Base-by-base conservation (phyloP, 2,113 vertebrate genomes). In the Embiotoca jacksoni region DNA sequence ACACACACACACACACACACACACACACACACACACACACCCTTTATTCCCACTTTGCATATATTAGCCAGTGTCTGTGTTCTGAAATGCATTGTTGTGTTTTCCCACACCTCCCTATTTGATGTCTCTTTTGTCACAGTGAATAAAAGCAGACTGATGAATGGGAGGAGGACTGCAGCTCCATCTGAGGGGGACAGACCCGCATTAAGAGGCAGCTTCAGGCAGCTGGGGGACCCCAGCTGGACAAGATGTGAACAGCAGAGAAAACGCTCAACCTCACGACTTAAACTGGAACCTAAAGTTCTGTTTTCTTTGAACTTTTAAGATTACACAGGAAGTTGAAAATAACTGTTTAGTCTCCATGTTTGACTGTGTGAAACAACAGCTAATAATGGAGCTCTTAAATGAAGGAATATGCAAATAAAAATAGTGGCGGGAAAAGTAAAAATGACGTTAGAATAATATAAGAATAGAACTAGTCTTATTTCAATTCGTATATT, bases 61-160 rank as follows among this genome's bases (percentile, higher is more conserved):
- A 89, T 83, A 91, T 91, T 89, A 89, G 66, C 72, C 68, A 69
- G 61, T 87, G 90, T 85, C 89, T 91, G 85, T 64, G 75, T 83
- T 89, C 80, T 89, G 76, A 85, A 85, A 90, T 81, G 84, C 53
- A 90, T 88, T 90, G 90, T 90, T 89, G 83, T 89, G 84, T 89
- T 92, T 92, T 93, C 90, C 90, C 92, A 92, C 87, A 84, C 89
- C 84, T 81, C 84, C 86, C 72, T 59, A 84, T 90, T 85, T 91
- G 86, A 92, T 82, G 89, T 90, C 81, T 91, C 91, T 91, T 92
- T 92, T 93, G 92, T 93, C 80, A 88, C 15, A 37, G 73, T 81
- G 88, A 90, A 90, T 89, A 93, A 91, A 90, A 84, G 86, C 73
- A 75, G 89, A 85, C 61, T 90, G 88, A 91, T 88, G 85, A 90